Evolutionary conservation across 2,888 invertebrate species (phyloP).

Genomic region (Periphyllus acericola): DNA sequence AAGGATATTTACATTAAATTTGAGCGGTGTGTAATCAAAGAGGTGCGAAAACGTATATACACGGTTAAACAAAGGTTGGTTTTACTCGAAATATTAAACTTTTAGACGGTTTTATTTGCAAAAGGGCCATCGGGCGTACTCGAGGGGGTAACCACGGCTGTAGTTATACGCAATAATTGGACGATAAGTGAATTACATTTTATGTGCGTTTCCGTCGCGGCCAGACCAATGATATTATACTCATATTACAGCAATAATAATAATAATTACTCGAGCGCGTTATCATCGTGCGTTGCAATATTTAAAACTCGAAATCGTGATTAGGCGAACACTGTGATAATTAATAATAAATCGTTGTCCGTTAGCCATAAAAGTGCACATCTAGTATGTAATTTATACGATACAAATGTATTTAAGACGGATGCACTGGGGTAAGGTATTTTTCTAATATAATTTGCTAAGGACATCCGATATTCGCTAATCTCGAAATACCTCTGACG

Average conservation of each 20-base stretch:
- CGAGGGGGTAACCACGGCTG: not conserved
- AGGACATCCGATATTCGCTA: constrained; percentile 26
- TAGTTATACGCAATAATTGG: not conserved
- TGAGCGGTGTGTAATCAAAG: constrained; percentile 29
- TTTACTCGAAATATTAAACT: constrained; percentile 38
- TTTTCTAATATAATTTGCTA: not conserved
- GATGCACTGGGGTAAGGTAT: not conserved
- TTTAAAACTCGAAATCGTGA: not conserved
- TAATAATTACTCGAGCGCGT: not conserved
- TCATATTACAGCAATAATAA: not conserved
- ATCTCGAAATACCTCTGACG: not conserved
- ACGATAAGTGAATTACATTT: not conserved
- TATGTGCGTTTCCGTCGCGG: not conserved
- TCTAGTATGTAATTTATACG: not conserved
- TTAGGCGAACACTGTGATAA: not conserved
- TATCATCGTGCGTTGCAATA: not conserved
- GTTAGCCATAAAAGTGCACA: not conserved
- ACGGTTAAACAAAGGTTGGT: constrained; percentile 18
- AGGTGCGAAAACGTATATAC: constrained; percentile 14
- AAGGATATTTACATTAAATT: constrained; percentile 35
- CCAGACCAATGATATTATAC: not conserved
- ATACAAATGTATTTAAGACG: not conserved
- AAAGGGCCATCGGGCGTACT: not conserved
- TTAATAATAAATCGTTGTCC: not conserved
- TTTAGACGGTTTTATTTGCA: constrained; percentile 39